Conservation (phyloP, 2,888 invertebrate species). For the Belgica antarctica region DNA sequence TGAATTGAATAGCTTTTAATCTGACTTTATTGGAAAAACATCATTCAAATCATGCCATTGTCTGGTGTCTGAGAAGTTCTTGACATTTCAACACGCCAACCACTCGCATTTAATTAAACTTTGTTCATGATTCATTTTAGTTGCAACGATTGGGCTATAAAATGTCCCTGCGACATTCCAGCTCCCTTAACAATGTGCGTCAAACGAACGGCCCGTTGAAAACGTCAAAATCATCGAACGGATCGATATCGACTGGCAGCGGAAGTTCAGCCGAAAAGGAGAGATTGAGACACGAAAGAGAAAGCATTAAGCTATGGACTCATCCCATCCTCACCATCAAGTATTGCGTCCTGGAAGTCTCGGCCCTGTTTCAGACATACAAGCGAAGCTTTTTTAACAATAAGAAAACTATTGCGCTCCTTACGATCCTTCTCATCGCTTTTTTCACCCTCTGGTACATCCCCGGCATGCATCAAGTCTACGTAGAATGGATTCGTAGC, state of each 20-base stretch:
- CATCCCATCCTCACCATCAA: slow-evolving; percentile 74
- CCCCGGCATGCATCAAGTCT: slow-evolving; percentile 53
- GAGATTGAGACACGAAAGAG: slow-evolving; percentile 61
- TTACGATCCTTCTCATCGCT: slow-evolving; percentile 52
- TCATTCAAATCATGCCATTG: too few species aligned
- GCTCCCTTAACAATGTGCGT: slow-evolving; percentile 46
- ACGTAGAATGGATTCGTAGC: slow-evolving; percentile 51
- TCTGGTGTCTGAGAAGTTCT: too few species aligned
- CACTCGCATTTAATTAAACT: too few species aligned
- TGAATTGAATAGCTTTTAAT: neutral
- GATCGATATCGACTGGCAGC: slow-evolving; percentile 44
- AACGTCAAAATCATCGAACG: slow-evolving; percentile 45
- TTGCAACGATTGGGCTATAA: slow-evolving; percentile 66
- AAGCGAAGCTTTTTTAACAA: slow-evolving; percentile 55
- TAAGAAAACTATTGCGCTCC: slow-evolving; percentile 50
- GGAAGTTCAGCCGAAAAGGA: slow-evolving; percentile 49
- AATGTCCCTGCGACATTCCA: slow-evolving; percentile 54
- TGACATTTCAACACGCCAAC: too few species aligned
- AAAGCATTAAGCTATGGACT: slow-evolving; percentile 75
- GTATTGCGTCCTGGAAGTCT: slow-evolving; percentile 74
- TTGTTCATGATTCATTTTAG: too few species aligned
- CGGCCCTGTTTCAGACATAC: slow-evolving; percentile 62
- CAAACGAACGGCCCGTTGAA: slow-evolving; percentile 46
- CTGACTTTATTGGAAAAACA: too few species aligned
- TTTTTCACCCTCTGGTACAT: slow-evolving; percentile 52